Base-by-base conservation (phyloP, 2,888 invertebrate genomes). In the Ecliptopera silaceata region DNA sequence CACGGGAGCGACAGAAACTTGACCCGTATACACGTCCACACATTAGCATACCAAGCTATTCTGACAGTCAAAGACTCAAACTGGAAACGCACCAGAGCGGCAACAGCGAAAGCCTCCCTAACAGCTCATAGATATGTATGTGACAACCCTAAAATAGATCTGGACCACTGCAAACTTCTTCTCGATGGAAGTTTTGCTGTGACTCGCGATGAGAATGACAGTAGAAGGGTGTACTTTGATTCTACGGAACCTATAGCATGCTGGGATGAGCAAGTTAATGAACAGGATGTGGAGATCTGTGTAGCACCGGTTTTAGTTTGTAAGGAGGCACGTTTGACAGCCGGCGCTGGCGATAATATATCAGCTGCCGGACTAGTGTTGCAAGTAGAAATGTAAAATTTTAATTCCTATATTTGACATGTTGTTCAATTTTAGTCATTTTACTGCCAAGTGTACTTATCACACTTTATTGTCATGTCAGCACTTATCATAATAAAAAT, bases 301-400 rank as follows among this genome's bases (percentile, higher is more conserved):
- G 93, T 97, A 4, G 96, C 97, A 0, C 97, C 97, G 0, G 96
- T 96, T 4, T 85, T 97, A 20, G 96, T 97, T 2, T 97, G 97
- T 74, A 96, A 95, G 0, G 93, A 95, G 67, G 96, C 96, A 0
- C 93, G 94, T 58, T 93, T 96, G 71, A 97, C 97, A 0, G 97
- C 96, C 0, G 97, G 97, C 0, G 97, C 96, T 8, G 97, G 97
- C 0, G 97, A 97, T 77, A 97, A 97, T 75, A 96, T 97, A 63
- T 97, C 97, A 0, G 96, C 96, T n/a, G 96, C 97, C 1, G 97
- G 96, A n/a, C 85, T 97, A 12, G 94, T 94, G n/a, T 85, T 94
- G 50, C 95, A 95, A 80, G 92, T 95, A 57, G 92, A 90, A 58
- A 86, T 85, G 74, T 88, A 66, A 84, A 71, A 69, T 58, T 62